Evolutionary conservation across 2,888 invertebrate species (phyloP).

Genomic region (Parthenolecanium corni): DNA sequence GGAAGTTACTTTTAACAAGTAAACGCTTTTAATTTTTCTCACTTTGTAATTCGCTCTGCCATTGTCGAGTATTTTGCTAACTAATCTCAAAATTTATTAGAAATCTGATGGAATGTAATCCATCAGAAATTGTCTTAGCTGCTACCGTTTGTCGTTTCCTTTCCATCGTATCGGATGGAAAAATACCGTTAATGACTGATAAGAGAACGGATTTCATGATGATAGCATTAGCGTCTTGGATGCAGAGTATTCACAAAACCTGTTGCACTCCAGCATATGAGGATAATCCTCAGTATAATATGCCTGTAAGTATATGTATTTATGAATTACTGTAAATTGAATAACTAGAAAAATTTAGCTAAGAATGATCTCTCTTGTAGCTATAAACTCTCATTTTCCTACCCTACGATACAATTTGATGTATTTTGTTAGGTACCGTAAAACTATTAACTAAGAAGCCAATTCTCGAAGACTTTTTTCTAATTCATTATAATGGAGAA

Average conservation of each 20-base stretch:
- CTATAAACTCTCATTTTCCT: background rate
- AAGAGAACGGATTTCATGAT: slow-evolving; percentile 53
- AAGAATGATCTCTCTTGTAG: background rate
- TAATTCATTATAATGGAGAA: no score
- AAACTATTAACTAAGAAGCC: background rate
- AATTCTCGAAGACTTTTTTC: no score
- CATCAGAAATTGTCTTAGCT: slow-evolving; percentile 22
- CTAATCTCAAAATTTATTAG: no score
- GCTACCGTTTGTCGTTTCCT: slow-evolving; percentile 23
- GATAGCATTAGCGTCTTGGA: slow-evolving; percentile 58
- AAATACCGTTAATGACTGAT: slow-evolving; percentile 19
- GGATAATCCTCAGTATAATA: slow-evolving; percentile 16
- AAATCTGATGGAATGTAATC: slow-evolving; percentile 21
- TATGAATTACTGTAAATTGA: no score
- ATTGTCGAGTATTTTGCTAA: no score
- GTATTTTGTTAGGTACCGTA: background rate
- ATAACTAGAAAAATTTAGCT: no score
- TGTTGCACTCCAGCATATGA: slow-evolving; percentile 13
- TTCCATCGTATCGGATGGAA: slow-evolving; percentile 12
- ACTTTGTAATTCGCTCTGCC: no score
- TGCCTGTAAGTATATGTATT: slow-evolving; percentile 17
- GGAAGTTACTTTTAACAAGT: slow-evolving; percentile 18
- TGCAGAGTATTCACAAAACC: slow-evolving; percentile 41
- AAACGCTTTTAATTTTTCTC: background rate
- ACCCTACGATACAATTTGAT: background rate